phyloP scores from a whole-genome alignment of 2,113 vertebrate genomes.

The Podilymbus podiceps region DNA sequence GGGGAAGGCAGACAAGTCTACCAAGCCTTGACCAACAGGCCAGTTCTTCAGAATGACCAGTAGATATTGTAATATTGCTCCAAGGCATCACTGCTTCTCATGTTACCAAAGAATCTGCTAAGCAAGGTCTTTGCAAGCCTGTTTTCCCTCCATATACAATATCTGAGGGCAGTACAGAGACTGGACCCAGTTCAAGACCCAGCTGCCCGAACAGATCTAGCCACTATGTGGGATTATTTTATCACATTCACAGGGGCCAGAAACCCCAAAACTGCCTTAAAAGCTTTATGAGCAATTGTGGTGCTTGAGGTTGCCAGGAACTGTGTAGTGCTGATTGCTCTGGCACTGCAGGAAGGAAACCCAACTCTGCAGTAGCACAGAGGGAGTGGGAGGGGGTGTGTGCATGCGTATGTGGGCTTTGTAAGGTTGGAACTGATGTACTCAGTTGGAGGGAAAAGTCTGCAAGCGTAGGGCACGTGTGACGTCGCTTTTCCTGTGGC shows the following conservation, averaged over 20 bases:
- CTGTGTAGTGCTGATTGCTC: not conserved
- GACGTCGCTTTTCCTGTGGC: not conserved
- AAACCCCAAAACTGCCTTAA: not conserved
- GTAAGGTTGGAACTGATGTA: not conserved
- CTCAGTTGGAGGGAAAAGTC: not conserved
- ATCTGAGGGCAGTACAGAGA: not conserved
- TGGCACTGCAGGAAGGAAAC: not conserved
- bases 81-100: not conserved
- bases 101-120: not conserved
- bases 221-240: not conserved
- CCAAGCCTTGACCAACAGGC: not conserved
- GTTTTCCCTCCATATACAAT: not conserved
- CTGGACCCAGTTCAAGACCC: not conserved
- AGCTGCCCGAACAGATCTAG: not conserved
- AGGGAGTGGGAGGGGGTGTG: no score
- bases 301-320: not conserved
- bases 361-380: not conserved
- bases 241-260: not conserved
- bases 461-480: not conserved
- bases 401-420: not conserved
- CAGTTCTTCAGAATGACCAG: not conserved
- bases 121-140: not conserved
- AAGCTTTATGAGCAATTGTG: not conserved
- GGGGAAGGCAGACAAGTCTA: not conserved
- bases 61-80: not conserved